Base-by-base conservation (phyloP, 2,888 invertebrate genomes). In the Bellardia pandia region DNA sequence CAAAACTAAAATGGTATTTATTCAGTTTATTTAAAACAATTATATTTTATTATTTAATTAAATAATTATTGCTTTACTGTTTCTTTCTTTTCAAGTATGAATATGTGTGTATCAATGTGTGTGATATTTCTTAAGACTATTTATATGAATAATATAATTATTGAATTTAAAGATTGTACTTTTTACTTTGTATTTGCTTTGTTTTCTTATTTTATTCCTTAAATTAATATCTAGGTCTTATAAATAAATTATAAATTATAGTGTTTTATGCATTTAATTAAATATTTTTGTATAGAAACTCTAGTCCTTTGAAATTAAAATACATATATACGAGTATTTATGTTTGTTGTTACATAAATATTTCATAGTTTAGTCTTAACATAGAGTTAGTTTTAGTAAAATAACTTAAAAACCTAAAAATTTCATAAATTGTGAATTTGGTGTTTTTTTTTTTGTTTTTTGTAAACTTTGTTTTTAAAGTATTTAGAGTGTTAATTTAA, bases 161-260 rank as follows among this genome's bases (percentile, higher is more conserved):
- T 72, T 71, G 58, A 81, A 56, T 74, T 51, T 64, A 58, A 40
- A 78, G 42, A 85, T 87, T 87, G 87, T 87, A 87, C 87, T 87
- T 81, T 85, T 69, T 58, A 62, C 75, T 87, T 87, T 85, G 85
- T 87, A 78, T 87, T 64, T 74, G 66, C 80, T 78, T 77, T 78
- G 16, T 51, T 69, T n/a, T 40, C 16, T 69, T 33, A n/a, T 9
- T 69, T 33, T 30, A 51, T 48, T 69, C 14, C 14, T 83, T 83
- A 48, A 64, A 7, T 9, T 69, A 62, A 75, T 37, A 60, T 45
- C 58, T 48, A 68, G 40, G 3, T 30, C 68, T 48, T 72, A 42
- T 74, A 72, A 68, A 71, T 77, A 81, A 75, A 40, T 75, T 48
- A 23, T 23, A 23, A 23, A 23, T 23, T 23, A 71, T 77, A 72